Evolutionary conservation across 2,797 vertebrate genomes (phyloP).

Genomic region (Lates japonicus): DNA sequence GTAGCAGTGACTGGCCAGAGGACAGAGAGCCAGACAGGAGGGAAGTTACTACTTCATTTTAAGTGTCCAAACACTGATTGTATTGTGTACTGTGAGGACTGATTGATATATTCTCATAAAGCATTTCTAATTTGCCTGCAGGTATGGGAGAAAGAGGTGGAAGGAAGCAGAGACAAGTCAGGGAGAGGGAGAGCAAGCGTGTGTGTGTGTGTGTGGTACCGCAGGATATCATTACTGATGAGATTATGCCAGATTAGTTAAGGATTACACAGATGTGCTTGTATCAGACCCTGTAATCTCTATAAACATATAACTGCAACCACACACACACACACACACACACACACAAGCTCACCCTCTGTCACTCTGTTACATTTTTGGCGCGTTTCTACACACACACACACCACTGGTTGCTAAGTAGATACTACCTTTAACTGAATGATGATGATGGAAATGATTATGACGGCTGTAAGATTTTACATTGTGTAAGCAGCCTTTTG

Average conservation of each 20-base stretch:
- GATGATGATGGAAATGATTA: background rate
- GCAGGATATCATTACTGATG: constrained; percentile 79
- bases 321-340: constrained; percentile 36
- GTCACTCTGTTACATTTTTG: constrained; percentile 14
- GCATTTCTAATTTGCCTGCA: constrained; percentile 45
- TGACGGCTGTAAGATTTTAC: background rate
- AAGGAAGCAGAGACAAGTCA: background rate
- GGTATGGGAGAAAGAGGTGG: constrained; percentile 28
- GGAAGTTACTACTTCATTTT: constrained; percentile 6
- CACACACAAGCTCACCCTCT: constrained; percentile 13
- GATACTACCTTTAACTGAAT: background rate
- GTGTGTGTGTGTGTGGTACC: constrained; percentile 1
- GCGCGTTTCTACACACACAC: constrained; percentile 9
- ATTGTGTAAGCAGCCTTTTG: background rate
- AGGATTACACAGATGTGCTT: constrained; percentile 83
- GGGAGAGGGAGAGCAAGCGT: background rate
- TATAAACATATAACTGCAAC: constrained; percentile 62
- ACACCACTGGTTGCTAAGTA: background rate
- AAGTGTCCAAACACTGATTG: constrained; percentile 35
- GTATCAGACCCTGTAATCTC: constrained; percentile 71
- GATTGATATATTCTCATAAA: constrained; percentile 47
- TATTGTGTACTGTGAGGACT: constrained; percentile 9
- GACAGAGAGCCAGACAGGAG: constrained; percentile 16
- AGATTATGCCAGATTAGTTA: constrained; percentile 85
- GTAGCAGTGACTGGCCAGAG: constrained; percentile 18